Evolutionary conservation across 2,888 invertebrate genomes (phyloP), one percentile per base, ranked within the genome.

Genomic region (Polia nebulosa): DNA sequence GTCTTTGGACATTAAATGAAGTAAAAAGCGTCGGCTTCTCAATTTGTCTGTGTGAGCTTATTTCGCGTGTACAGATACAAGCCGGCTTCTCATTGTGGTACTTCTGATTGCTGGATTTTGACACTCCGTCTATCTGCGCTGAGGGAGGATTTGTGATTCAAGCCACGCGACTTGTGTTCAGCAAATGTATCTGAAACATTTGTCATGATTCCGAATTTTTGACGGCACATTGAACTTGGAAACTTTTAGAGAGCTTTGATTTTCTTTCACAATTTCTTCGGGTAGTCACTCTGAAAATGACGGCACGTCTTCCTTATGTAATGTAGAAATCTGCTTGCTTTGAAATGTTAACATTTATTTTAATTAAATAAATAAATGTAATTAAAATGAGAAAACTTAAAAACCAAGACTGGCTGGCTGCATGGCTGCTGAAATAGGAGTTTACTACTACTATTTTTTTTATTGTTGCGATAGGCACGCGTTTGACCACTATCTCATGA

Each of bases 121-220:
- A n/a, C n/a, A n/a, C n/a, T n/a, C n/a, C n/a, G n/a, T n/a, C n/a
- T n/a, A n/a, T n/a, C n/a, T 22, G 32, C 27, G 11, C 22, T 41
- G 13, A 17, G 29, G n/a, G 11, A n/a, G 22, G 22, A 20, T 15
- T 61, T 53, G 32, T 5, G 17, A 39, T 32, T 52, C 25, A 73
- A 17, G 20, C 17, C 51, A 51, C 47, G 73, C 36, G 27, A 74
- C 32, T 41, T 47, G n/a, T 51, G n/a, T 6, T 51, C 13, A 51
- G 7, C 17, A 51, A 41, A 72, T 72, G 13, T 44, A 34, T 62
- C 27, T 41, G 32, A 52, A 22, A 41, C 25, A 41, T 73, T 73
- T 68, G 34, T 34, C 22, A 49, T 62, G 6, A 22, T n/a, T 39
- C 13, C 5, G 34, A 13, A 20, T 32, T 61, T 68, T 13, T 39